Conservation (phyloP, 1,140 invertebrate genomes). For the Diplogasteroides magnus region DNA sequence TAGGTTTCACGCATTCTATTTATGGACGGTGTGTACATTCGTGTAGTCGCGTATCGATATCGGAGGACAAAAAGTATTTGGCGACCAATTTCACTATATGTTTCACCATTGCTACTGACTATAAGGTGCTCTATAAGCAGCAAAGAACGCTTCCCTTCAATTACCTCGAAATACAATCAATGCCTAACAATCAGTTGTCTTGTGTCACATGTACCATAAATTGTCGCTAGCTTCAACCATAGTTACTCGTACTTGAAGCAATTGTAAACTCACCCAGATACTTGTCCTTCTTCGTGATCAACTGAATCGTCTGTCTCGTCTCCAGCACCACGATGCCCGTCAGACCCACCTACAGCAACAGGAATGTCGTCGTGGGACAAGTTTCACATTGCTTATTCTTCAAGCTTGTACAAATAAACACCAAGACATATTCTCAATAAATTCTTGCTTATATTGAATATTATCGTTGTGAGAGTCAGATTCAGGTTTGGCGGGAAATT, state of each 20-base stretch:
- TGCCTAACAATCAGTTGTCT: neutral
- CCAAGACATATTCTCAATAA: too few species aligned
- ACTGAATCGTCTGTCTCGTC: conserved; percentile 20
- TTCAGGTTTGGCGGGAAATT: too few species aligned
- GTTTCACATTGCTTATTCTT: too few species aligned
- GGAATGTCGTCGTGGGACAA: too few species aligned
- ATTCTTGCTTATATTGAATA: too few species aligned
- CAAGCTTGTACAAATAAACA: too few species aligned
- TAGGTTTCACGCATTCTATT: too few species aligned
- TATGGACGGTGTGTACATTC: too few species aligned
- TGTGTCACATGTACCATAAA: conserved; percentile 2
- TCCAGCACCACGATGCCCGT: conserved; percentile 27
- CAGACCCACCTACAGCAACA: conserved; percentile 14
- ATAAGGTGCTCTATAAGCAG: neutral
- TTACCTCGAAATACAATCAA: neutral
- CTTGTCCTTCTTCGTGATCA: conserved; percentile 27
- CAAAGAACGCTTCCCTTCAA: neutral
- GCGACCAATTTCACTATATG: neutral
- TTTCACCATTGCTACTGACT: neutral
- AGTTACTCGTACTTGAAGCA: neutral
- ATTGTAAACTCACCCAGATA: conserved; percentile 16
- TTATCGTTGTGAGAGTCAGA: too few species aligned
- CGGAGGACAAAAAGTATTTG: neutral
- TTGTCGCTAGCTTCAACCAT: neutral
- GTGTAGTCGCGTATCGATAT: too few species aligned